Base-by-base conservation (phyloP, 1,140 invertebrate species). In the Hyles euphorbiae region DNA sequence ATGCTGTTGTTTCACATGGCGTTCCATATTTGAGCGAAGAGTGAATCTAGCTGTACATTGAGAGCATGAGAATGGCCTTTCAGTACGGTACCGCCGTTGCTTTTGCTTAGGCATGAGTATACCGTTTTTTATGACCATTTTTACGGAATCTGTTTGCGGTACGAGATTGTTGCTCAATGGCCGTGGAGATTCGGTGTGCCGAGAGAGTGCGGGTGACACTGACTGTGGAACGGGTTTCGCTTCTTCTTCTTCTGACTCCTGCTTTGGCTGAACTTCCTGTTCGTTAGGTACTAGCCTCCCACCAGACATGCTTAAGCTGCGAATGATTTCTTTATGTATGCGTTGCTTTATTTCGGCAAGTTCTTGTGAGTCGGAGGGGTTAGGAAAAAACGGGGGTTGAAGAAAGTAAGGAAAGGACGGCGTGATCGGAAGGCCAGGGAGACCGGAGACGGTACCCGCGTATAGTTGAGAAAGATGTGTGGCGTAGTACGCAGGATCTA, bases 1-100 rank as follows among this genome's bases (percentile, higher is more conserved):
- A 90, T 98, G 97, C 70, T 98, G 96, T 69, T 97, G 96, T 77
- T 98, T 98, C 0, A 98, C 95, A 63, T 98, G 97, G 1, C 96
- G 89, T 81, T 98, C 96, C 96, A 98, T 98, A 73, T 98, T 98
- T 5, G 96, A 97, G 5, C 96, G 91, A 0, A 98, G 81, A 0
- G 96, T 98, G 72, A 98, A 98, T 51, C 95, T 91, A 0, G 96
- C 96, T 0, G 95, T 94, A 76, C 97, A 98, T 68, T 96, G 94
- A 44, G 95, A 95, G 81, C 97, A 98, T 1, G 93, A 93, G 74
- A 97, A 97, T 0, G 96, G 96, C 22, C 96, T 91, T 80, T 97
- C 96, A n/a, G 96, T 98, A 53, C 96, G 91, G 74, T 97, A 98
- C 49, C 96, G 91, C 34, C 96, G 88, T 78, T 97, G 96, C 74